These are phyloP conservation scores for Caenorhabditis plicata DNA, from an alignment of 2,888 invertebrate genomes.

Conservation along the genomic window DNA sequence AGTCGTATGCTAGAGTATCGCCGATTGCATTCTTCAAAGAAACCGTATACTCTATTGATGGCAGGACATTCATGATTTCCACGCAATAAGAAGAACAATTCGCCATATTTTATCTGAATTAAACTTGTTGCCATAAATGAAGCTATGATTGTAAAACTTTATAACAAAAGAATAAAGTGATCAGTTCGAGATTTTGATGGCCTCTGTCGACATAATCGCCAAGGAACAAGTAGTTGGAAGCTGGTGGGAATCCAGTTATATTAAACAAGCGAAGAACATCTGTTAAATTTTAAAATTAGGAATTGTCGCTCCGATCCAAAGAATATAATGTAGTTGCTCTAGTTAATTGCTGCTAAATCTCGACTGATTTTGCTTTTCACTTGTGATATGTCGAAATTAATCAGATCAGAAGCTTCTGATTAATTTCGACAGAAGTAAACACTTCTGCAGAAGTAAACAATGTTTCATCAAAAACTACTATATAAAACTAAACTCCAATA, in stretches of 20 bases:
- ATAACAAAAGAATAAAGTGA: conserved; percentile 49
- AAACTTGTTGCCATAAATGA: too few species aligned
- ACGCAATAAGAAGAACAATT: conserved; percentile 48
- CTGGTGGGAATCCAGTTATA: conserved; percentile 49
- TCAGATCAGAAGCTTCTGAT: too few species aligned
- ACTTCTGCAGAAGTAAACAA: too few species aligned
- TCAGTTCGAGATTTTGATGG: conserved; percentile 47
- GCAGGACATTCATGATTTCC: conserved; percentile 52
- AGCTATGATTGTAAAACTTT: too few species aligned
- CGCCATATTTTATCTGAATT: conserved; percentile 38
- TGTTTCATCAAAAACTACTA: too few species aligned
- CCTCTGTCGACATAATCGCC: conserved; percentile 58
- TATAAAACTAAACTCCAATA: too few species aligned
- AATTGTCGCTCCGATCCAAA: too few species aligned
- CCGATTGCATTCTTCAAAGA: conserved; percentile 53
- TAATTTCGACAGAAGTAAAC: too few species aligned
- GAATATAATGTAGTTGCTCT: too few species aligned
- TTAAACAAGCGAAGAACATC: conserved; percentile 52
- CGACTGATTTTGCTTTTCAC: too few species aligned
- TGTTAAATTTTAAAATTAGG: conserved; percentile 5
- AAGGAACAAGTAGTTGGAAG: conserved; percentile 53
- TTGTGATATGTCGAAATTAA: too few species aligned
- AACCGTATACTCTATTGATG: conserved; percentile 56
- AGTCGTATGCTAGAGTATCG: conserved; percentile 45
- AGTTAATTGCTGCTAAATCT: too few species aligned